These are phyloP conservation scores for Anarrhichthys ocellatus DNA, from an alignment of 2,113 vertebrate species.

Conservation along the genomic window DNA sequence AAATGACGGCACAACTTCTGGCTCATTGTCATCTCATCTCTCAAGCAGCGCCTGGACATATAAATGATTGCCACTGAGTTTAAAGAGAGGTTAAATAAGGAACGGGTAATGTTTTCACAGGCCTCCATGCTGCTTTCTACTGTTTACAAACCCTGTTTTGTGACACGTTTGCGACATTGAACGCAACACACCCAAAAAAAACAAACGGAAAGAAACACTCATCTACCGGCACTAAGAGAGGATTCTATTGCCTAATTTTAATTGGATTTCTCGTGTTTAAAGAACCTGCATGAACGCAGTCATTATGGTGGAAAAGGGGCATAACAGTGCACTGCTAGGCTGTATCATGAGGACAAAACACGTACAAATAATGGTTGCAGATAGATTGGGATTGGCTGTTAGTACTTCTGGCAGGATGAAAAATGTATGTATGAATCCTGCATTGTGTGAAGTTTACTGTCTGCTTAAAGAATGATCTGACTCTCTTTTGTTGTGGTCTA, in stretches of 20 bases:
- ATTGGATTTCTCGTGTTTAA: neutral
- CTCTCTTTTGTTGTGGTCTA: neutral
- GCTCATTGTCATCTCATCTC: neutral
- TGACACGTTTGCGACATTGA: neutral
- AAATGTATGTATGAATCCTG: neutral
- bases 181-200: neutral
- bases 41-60: neutral
- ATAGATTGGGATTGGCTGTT: neutral
- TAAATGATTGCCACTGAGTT: neutral
- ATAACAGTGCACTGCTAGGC: neutral
- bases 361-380: neutral
- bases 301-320: neutral
- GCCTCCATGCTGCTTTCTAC: too few relatives aligned
- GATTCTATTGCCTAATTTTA: neutral
- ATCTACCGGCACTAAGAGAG: neutral
- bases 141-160: neutral
- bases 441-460: neutral
- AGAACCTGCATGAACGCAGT: neutral
- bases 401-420: neutral
- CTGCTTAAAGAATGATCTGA: neutral
- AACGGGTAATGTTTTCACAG: neutral
- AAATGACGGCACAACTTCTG: neutral
- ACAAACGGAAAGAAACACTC: too few relatives aligned
- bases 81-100: neutral
- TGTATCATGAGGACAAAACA: neutral